phyloP scores from a whole-genome alignment of 2,113 vertebrate genomes.

The Calyptommatus sinebrachiatus region DNA sequence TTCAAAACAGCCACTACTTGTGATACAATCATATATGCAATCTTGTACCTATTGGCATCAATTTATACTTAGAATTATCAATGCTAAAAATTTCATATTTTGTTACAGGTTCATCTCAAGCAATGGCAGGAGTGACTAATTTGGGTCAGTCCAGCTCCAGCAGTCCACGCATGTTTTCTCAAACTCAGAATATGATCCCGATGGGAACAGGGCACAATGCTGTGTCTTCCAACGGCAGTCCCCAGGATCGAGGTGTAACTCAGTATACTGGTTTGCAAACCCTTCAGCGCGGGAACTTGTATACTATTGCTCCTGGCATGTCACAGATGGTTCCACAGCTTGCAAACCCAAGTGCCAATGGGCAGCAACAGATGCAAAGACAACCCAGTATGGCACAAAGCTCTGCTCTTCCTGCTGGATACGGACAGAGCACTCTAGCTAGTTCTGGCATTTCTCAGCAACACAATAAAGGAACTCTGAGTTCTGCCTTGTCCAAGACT shows the following conservation, averaged over 20 bases:
- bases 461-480: slow-evolving; percentile 79
- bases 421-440: slow-evolving; percentile 83
- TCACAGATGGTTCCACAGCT: slow-evolving; percentile 74
- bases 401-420: slow-evolving; percentile 71
- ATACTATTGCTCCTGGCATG: slow-evolving; percentile 77
- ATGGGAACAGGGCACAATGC: slow-evolving; percentile 78
- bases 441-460: slow-evolving; percentile 75
- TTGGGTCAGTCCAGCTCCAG: slow-evolving; percentile 79
- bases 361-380: slow-evolving; percentile 78
- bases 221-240: slow-evolving; percentile 73
- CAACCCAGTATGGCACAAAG: slow-evolving; percentile 70
- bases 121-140: slow-evolving; percentile 78
- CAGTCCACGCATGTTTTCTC: slow-evolving; percentile 87
- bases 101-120: slow-evolving; percentile 80
- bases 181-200: slow-evolving; percentile 84
- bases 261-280: slow-evolving; percentile 81
- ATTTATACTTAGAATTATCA: background rate
- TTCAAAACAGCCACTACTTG: background rate
- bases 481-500: slow-evolving; percentile 81
- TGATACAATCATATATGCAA: background rate
- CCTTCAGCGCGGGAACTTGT: slow-evolving; percentile 80
- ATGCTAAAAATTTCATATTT: slow-evolving; percentile 29
- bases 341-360: slow-evolving; percentile 64
- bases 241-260: slow-evolving; percentile 80
- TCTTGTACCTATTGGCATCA: background rate